Conservation (phyloP, 2,797 vertebrate species). For the Falco cherrug region DNA sequence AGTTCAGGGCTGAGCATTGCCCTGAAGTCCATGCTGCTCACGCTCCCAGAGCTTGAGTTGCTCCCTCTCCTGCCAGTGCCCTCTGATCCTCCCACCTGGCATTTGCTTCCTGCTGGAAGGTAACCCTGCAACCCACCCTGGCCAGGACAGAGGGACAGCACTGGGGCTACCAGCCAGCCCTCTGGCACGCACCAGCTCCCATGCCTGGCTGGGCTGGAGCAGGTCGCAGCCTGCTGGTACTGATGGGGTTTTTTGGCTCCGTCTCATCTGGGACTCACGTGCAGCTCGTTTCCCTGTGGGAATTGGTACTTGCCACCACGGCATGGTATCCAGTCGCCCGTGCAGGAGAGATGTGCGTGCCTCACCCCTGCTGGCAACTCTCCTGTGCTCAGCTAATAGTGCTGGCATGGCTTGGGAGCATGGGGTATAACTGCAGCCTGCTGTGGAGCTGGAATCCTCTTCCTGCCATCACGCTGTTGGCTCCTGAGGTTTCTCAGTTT, state of each 20-base stretch:
- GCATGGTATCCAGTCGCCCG: too few species aligned
- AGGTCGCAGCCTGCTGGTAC: background rate
- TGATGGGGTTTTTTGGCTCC: background rate
- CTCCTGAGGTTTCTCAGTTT: background rate
- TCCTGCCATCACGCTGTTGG: background rate
- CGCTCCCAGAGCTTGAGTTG: background rate
- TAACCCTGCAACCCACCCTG: background rate
- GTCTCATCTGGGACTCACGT: background rate
- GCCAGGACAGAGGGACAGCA: fast-evolving
- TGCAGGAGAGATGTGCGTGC: background rate
- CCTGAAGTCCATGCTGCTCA: background rate
- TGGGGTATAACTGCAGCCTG: background rate
- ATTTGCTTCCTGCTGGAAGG: background rate
- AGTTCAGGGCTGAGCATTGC: background rate
- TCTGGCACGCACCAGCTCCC: fast-evolving
- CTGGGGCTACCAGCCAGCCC: background rate
- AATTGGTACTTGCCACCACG: background rate
- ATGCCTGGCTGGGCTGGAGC: background rate
- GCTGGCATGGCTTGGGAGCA: background rate
- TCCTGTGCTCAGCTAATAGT: background rate
- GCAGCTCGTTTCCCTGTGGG: background rate
- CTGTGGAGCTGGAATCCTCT: background rate
- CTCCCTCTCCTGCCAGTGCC: background rate
- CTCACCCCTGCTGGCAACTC: background rate
- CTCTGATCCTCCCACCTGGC: background rate